Base-by-base conservation (phyloP, 1,140 invertebrate species). In the Zaprionus vittiger region DNA sequence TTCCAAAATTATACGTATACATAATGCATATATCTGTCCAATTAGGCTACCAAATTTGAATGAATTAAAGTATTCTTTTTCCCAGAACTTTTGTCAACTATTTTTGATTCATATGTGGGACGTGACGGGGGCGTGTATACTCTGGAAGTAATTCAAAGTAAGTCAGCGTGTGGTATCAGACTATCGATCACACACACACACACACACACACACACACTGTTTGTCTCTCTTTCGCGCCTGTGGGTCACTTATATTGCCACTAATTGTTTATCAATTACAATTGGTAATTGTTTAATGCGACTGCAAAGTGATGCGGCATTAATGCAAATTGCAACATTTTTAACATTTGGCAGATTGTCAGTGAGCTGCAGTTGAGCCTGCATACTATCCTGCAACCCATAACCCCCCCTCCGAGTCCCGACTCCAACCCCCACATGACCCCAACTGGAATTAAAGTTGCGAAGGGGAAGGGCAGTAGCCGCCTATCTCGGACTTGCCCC, bases 221-320 rank as follows among this genome's bases (percentile, higher is more conserved):
- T 11, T 44, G 56, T 20, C 24, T 20, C 31, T 34, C 31, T 34
- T 34, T 34, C 9, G 7, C 5, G 17, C 17, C 54, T 80, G 76
- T 37, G 70, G 77, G 61, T 74, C 31, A 28, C 17, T 77, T 56
- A 69, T 60, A 74, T 75, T 71, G 77, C 69, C 80, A 57, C 80
- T 83, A 87, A 87, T 87, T 87, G 84, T 81, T 89, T 84, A 89
- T 87, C 85, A 87, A 87, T 87, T 87, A 81, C 81, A 81, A 69
- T 84, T 89, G 81, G 81, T 87, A 87, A 87, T 87, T 87, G 78
- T 78, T 89, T 81, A 87, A 87, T 87, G 69, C 84, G 69, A 63
- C 75, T 79, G 78, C 61, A 81, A 86, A 79, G 82, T 81, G 79
- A 79, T 63, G 70, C 57, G 63, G 77, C 71, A 70, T 74, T 69